phyloP scores from a whole-genome alignment of 2,888 invertebrate species.

The Caenorhabditis wallacei region DNA sequence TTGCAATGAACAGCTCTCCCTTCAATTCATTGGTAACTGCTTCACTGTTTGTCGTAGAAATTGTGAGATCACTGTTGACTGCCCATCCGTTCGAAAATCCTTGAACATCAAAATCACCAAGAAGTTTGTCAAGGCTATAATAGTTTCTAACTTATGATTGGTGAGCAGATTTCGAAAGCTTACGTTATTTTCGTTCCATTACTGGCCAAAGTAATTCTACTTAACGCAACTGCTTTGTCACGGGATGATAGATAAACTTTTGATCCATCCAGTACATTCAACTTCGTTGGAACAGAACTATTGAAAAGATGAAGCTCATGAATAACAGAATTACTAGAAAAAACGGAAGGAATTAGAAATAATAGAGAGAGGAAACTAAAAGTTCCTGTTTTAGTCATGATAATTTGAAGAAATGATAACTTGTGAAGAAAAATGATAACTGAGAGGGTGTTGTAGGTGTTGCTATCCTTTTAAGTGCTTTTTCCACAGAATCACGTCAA shows the following conservation, averaged over 20 bases:
- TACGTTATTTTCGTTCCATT: constrained; percentile 20
- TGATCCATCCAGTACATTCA: constrained; percentile 30
- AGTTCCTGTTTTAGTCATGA: constrained; percentile 1
- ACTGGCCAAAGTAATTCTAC: constrained; percentile 29
- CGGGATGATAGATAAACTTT: constrained; percentile 36
- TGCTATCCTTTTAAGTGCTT: constrained; percentile 1
- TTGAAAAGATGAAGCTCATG: background rate
- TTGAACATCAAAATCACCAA: constrained; percentile 10
- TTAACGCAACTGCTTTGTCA: constrained; percentile 5
- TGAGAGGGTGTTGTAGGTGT: background rate
- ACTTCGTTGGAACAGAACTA: background rate
- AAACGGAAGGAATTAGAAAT: background rate
- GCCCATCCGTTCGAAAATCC: constrained; percentile 28
- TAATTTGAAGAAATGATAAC: background rate
- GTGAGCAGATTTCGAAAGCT: background rate
- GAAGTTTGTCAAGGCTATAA: constrained; percentile 27
- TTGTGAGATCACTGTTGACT: constrained; percentile 34
- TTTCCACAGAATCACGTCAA: background rate
- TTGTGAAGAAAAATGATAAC: constrained; percentile 5
- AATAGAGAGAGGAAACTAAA: background rate
- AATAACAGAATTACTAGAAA: background rate
- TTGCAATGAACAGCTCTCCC: constrained; percentile 31
- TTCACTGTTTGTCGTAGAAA: constrained; percentile 36
- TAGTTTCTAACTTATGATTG: background rate
- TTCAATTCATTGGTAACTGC: constrained; percentile 8